Base-by-base conservation (phyloP, 1,140 invertebrate species). In the Leptopilina boulardi region DNA sequence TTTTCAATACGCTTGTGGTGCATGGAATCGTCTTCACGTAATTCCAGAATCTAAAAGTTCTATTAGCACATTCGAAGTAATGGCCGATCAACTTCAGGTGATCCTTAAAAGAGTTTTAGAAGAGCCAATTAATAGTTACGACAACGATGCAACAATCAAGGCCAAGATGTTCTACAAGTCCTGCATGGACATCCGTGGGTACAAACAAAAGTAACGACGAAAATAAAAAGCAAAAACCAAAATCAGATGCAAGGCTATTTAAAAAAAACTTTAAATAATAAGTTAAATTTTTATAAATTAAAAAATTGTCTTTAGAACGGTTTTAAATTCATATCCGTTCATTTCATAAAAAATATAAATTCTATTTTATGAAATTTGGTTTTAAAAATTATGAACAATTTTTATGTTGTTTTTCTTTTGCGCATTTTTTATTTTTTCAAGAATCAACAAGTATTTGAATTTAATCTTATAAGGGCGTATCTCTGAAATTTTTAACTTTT, bases 41-140 rank as follows among this genome's bases (percentile, higher is more conserved):
- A 98, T 98, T 83, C 97, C 97, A 0, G 97, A 98, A 85, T 97
- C 98, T 85, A 92, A 94, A 81, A 94, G 96, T 79, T 96, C 95
- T 18, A 96, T 97, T 71, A 96, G 95, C 84, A 97, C 96, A 0
- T 98, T 98, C 86, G 96, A 98, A 91, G 95, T 96, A 13, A 92
- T 98, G 74, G 94, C 96, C 1, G 96, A 98, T 88, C 95, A 97
- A 83, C 91, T 98, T 56, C 96, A 98, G 90, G 92, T 97, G 44
- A 95, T 96, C 47, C 89, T 98, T 2, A 97, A 96, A 91, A 94
- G 93, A 44, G 91, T 97, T 0, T 88, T 97, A 11, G 95, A 96
- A 87, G 94, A 96, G 82, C 92, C 94, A 0, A 89, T 94, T 1
- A 92, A 92, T 73, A 82, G 87, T 0, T 80, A 91, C 1, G 96